Conservation (phyloP, 2,888 invertebrate species). For the Brachylomia viminalis region DNA sequence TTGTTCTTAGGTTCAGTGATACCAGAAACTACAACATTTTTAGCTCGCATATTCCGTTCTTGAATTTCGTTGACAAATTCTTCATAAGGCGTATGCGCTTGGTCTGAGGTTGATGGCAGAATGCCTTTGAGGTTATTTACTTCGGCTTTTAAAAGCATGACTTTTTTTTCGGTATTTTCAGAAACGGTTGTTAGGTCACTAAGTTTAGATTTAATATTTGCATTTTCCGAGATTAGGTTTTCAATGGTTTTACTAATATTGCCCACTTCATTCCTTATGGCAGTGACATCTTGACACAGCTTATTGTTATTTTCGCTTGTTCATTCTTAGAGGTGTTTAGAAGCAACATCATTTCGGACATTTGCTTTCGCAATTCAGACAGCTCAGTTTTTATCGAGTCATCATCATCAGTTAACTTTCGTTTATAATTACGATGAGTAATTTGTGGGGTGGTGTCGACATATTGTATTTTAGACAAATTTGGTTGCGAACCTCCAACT, state of each 20-base stretch:
- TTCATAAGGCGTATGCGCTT: neutral
- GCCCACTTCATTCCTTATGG: neutral
- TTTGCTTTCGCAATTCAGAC: neutral
- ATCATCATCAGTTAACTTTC: neutral
- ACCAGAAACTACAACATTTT: neutral
- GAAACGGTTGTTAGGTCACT: neutral
- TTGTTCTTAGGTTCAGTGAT: neutral
- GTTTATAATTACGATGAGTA: neutral
- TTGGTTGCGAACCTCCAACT: neutral
- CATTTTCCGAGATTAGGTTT: neutral
- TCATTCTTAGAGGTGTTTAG: neutral
- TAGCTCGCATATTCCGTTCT: neutral
- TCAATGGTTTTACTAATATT: constrained; percentile 1
- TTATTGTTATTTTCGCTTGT: neutral
- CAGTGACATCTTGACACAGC: neutral
- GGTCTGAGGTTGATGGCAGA: too few relatives aligned
- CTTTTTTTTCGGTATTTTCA: neutral
- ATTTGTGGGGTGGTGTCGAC: neutral
- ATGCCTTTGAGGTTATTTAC: neutral
- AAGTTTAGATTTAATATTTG: neutral
- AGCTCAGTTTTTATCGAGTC: neutral
- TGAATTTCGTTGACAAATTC: neutral
- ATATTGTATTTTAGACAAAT: neutral
- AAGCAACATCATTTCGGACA: neutral
- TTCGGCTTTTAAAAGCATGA: neutral